These are phyloP conservation scores for Epirrhoe tristata DNA, from an alignment of 2,888 invertebrate species.

Conservation along the genomic window DNA sequence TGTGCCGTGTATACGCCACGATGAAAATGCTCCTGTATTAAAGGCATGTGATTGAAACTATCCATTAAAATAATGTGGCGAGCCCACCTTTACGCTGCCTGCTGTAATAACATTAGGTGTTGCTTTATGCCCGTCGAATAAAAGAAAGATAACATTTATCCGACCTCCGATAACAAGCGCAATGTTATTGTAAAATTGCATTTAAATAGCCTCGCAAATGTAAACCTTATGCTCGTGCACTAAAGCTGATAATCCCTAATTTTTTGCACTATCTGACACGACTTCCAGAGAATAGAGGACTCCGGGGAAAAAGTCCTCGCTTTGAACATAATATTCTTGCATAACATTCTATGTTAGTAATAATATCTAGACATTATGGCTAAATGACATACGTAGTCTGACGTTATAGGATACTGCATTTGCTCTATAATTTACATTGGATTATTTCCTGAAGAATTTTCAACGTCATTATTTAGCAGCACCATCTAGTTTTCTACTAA, in stretches of 20 bases:
- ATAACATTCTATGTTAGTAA: slow-evolving; percentile 31
- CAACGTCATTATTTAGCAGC: not conserved
- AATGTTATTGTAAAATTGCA: slow-evolving; percentile 33
- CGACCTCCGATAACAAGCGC: slow-evolving; percentile 30
- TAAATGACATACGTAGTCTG: slow-evolving; percentile 20
- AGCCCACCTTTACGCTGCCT: not conserved
- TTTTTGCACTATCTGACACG: slow-evolving; percentile 13
- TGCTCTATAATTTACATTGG: not conserved
- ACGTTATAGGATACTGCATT: slow-evolving; percentile 2
- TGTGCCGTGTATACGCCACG: too few species aligned
- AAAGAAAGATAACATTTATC: slow-evolving; percentile 34
- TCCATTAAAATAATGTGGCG: slow-evolving; percentile 1
- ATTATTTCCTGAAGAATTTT: not conserved
- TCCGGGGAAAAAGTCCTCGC: slow-evolving; percentile 18
- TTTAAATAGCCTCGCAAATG: slow-evolving; percentile 17
- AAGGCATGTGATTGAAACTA: slow-evolving; percentile 3
- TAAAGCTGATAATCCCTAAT: slow-evolving; percentile 10
- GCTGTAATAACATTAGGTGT: slow-evolving; percentile 29
- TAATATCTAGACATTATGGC: slow-evolving; percentile 24
- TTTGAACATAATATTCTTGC: slow-evolving; percentile 31
- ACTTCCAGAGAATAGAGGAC: slow-evolving; percentile 22
- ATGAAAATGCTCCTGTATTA: not conserved
- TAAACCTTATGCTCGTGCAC: not conserved
- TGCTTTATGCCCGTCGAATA: slow-evolving; percentile 26
- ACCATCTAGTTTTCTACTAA: not conserved